Evolutionary conservation across 2,888 invertebrate genomes (phyloP), one percentile per base, ranked within the genome.

Genomic region (Diloba caeruleocephala): DNA sequence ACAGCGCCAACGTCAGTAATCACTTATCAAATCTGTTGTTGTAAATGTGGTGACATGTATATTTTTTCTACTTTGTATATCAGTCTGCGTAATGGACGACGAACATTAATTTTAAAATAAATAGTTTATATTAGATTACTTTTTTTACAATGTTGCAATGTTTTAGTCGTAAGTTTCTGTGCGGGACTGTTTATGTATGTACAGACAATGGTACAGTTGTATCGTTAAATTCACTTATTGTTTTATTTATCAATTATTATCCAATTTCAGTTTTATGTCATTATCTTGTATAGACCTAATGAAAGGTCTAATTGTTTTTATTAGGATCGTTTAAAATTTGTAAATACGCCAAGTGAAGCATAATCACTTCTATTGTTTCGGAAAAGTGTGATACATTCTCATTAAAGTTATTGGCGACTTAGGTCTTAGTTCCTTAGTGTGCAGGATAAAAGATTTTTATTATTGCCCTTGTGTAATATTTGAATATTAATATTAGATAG

Each of bases 41-140:
- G 83, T 84, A 77, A 81, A 82, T 70, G 75, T 80, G 79, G 81
- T 82, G 82, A 86, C 87, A 86, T 92, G 92, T 92, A 92, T 89
- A 92, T 92, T 91, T 92, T 91, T 91, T 89, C 84, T 89, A 91
- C 88, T 88, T 84, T 89, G 87, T 89, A 90, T 88, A 92, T 87
- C 84, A 76, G 83, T 80, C 87, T 79, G 78, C 74, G 71, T 75
- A 74, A 76, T 34, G 77, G 81, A 84, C 79, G 71, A 69, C 75
- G 71, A 78, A 74, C 68, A 81, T 85, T 83, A 80, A 77, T 82
- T 82, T 84, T 55, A 63, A n/a, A 72, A 75, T 66, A 74, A 74
- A 84, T 81, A 82, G 80, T 80, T 71, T 76, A 76, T 79, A 79
- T 75, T 78, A 78, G 76, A 78, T 78, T 76, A 76, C 73, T 81